These are phyloP conservation scores for Chorisops tibialis DNA, from an alignment of 2,888 invertebrate species.

Conservation along the genomic window DNA sequence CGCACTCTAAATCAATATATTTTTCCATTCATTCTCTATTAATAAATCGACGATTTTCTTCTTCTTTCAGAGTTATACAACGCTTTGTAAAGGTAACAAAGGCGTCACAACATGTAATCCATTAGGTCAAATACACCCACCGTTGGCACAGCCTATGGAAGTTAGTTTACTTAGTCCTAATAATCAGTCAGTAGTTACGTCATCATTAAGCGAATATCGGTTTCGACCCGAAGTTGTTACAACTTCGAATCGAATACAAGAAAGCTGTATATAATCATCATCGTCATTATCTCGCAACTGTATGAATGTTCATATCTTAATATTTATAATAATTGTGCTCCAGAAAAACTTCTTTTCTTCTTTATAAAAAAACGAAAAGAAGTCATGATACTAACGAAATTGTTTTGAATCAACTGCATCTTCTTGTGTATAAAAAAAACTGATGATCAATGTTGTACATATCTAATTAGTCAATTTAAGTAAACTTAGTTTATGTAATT, in stretches of 20 bases:
- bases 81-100: slow-evolving; percentile 67
- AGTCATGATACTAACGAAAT: not conserved
- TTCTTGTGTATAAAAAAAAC: slow-evolving; percentile 12
- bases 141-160: slow-evolving; percentile 52
- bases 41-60: not conserved
- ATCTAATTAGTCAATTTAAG: slow-evolving; percentile 10
- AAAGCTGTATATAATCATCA: slow-evolving; percentile 78
- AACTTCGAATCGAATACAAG: slow-evolving; percentile 82
- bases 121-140: slow-evolving; percentile 40
- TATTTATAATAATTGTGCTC: slow-evolving; percentile 12
- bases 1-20: no score
- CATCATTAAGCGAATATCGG: slow-evolving; percentile 74
- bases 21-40: no score
- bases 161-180: slow-evolving; percentile 52
- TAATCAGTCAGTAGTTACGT: slow-evolving; percentile 58
- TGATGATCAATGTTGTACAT: slow-evolving; percentile 21
- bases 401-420: not conserved
- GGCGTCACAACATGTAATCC: slow-evolving; percentile 56
- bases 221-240: slow-evolving; percentile 82
- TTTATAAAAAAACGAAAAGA: not conserved
- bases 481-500: slow-evolving; percentile 3
- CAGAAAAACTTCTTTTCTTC: not conserved
- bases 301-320: slow-evolving; percentile 5
- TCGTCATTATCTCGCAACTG: slow-evolving; percentile 1
- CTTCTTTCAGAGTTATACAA: slow-evolving; percentile 72